phyloP scores from a whole-genome alignment of 1,140 invertebrate genomes.

The Trissolcus basalis region DNA sequence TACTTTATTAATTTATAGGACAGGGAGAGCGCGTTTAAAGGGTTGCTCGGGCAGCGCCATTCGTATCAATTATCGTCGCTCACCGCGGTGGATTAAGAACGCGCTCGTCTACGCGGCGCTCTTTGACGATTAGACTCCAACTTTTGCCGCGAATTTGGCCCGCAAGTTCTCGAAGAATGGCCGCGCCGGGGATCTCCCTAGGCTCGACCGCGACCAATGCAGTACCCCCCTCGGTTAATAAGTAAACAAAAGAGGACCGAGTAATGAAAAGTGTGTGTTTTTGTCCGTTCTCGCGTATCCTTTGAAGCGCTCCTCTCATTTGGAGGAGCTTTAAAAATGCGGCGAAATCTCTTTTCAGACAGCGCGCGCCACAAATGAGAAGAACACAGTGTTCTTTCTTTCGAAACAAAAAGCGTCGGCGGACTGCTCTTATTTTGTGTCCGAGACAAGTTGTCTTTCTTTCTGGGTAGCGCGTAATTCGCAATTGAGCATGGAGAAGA shows the following conservation, averaged over 20 bases:
- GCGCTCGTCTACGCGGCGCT: constrained; percentile 24
- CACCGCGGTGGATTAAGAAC: constrained; percentile 67
- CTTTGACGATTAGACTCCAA: constrained; percentile 45
- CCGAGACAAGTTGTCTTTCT: constrained; percentile 55
- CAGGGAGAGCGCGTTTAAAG: constrained; percentile 70
- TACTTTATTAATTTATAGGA: constrained; percentile 78
- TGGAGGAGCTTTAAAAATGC: constrained; percentile 44
- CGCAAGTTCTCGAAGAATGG: too few relatives aligned
- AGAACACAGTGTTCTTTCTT: constrained; percentile 55
- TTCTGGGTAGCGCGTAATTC: constrained; percentile 45
- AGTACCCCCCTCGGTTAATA: constrained; percentile 30
- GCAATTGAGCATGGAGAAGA: constrained; percentile 59
- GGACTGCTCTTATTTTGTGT: constrained; percentile 53
- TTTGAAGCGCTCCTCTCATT: constrained; percentile 52
- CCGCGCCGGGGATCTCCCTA: too few relatives aligned
- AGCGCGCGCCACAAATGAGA: constrained; percentile 47
- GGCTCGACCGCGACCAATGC: not conserved
- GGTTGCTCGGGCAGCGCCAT: constrained; percentile 67
- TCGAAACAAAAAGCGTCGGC: constrained; percentile 52
- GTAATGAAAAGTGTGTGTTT: constrained; percentile 49
- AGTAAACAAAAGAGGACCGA: constrained; percentile 35
- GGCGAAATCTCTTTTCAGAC: constrained; percentile 53
- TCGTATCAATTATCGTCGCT: constrained; percentile 74
- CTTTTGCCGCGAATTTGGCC: constrained; percentile 10
- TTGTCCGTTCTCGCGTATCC: constrained; percentile 38